Evolutionary conservation across 2,797 vertebrate species (phyloP), one percentile per base, ranked within the genome.

Genomic region (Yasuhikotakia modesta): DNA sequence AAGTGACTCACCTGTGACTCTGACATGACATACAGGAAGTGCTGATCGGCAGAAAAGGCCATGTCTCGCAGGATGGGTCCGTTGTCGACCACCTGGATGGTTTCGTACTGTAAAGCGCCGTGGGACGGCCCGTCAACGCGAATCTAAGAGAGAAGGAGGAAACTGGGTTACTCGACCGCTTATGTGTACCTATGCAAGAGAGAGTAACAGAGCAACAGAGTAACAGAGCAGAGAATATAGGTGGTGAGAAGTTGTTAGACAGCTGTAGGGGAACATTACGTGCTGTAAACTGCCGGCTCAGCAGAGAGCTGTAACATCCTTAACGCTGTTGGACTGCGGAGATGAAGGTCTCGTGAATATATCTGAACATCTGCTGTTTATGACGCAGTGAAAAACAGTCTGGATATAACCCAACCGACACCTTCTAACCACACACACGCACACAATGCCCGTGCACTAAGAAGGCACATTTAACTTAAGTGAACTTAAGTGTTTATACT

Each of bases 1-100:
- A 43, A 43, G 39, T 60, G 70, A 79, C 93, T 92, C 84, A 99
- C 97, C 96, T 99, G 96, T 81, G 90, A 95, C 85, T 97, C 96
- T 2, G 97, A 99, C 96, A 99, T 98, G 91, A 96, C 92, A 78
- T 98, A 98, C 82, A 99, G 95, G 79, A 96, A 95, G 21, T 97
- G 94, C 0, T 97, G 91, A 84, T 98, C 96, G 52, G 94, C 87
- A 0, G 96, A 97, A 90, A 99, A 99, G 72, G 95, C 96, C 97
- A 99, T 99, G 83, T 99, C 96, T 80, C 97, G 87, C 65, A 97
- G 91, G 82, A 99, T 89, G 0, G 95, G 95, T 35, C 96, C 96
- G 0, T 88, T 92, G 46, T 97, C 95, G 76, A 96, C 96, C 65
- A 97, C 96, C 84, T 98, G 96, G 58, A 98, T 90, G 0, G 95